Percentiles rank a stretch among this genome's conserved stretches.
phyloP scores from a whole-genome alignment of 2,888 invertebrate species.

The Rhagonycha lutea region DNA sequence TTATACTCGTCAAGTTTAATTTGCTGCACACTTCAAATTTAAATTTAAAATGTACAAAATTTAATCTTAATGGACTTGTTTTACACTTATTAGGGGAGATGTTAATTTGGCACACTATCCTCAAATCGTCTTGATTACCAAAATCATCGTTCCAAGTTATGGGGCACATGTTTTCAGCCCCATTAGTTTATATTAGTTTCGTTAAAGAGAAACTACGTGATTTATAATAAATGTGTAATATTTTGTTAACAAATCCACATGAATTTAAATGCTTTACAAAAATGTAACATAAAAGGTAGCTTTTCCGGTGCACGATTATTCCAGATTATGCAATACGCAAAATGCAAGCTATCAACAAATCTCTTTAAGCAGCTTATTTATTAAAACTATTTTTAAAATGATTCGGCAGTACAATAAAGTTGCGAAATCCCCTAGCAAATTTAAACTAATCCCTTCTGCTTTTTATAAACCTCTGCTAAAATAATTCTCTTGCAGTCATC shows the following conservation, averaged over 20 bases:
- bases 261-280: not conserved
- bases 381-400: slow-evolving; percentile 19
- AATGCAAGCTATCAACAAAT: slow-evolving; percentile 6
- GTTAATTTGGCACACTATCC: not conserved
- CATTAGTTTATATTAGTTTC: not conserved
- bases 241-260: not conserved
- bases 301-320: slow-evolving; percentile 15
- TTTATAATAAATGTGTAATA: not conserved
- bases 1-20: not conserved
- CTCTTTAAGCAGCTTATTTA: slow-evolving; percentile 24
- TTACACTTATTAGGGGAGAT: not conserved
- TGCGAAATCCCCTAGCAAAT: slow-evolving; percentile 14
- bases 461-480: slow-evolving; percentile 10
- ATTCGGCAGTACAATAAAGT: slow-evolving; percentile 8
- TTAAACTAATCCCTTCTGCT: slow-evolving; percentile 17
- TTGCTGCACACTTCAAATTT: not conserved
- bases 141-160: not conserved
- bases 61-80: not conserved
- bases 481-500: slow-evolving; percentile 3
- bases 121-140: not conserved
- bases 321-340: slow-evolving; percentile 15
- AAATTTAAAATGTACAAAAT: not conserved
- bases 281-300: slow-evolving; percentile 2
- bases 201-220: not conserved
- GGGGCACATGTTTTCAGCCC: not conserved